Percentiles rank a stretch among this genome's conserved stretches.
These are phyloP conservation scores for Chiloscyllium plagiosum DNA, from an alignment of 2,113 vertebrate genomes.

Conservation along the genomic window DNA sequence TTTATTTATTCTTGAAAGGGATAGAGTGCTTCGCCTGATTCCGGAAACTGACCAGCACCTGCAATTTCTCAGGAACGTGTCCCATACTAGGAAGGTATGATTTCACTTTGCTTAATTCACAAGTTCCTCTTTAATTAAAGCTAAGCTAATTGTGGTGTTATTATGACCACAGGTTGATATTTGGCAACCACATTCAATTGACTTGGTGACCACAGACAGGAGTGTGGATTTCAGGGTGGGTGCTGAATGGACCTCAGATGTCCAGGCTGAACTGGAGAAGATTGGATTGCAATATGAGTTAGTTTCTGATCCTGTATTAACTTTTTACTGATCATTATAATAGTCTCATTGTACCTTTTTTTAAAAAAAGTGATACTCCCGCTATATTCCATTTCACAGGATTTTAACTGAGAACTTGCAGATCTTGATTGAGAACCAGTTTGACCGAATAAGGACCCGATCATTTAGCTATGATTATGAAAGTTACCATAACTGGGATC, in stretches of 20 bases:
- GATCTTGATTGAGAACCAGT: constrained; percentile 57
- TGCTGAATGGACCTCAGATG: constrained; percentile 54
- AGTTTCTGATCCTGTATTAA: constrained; percentile 43
- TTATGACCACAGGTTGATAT: constrained; percentile 74
- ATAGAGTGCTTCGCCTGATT: constrained; percentile 71
- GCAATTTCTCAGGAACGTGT: constrained; percentile 63
- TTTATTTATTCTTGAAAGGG: constrained; percentile 50
- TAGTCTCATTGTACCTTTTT: background rate
- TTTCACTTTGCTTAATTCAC: background rate
- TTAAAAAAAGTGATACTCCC: background rate
- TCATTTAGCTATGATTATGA: constrained; percentile 66
- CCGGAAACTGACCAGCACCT: constrained; percentile 64
- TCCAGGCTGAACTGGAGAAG: constrained; percentile 62
- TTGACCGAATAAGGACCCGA: constrained; percentile 50
- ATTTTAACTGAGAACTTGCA: constrained; percentile 71
- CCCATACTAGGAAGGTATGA: constrained; percentile 56
- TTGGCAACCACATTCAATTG: constrained; percentile 72
- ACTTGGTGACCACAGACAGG: constrained; percentile 58
- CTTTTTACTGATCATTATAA: background rate
- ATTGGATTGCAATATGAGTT: constrained; percentile 67
- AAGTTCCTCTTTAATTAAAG: background rate
- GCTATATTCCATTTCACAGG: constrained; percentile 49
- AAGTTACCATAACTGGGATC: constrained; percentile 80
- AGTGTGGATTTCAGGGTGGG: constrained; percentile 72
- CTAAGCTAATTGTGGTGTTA: background rate